A percentile compares a stretch with the other conserved stretches of the same genome.
These are phyloP conservation scores for Malaclemys terrapin DNA, from an alignment of 2,113 vertebrate species.

Conservation along the genomic window DNA sequence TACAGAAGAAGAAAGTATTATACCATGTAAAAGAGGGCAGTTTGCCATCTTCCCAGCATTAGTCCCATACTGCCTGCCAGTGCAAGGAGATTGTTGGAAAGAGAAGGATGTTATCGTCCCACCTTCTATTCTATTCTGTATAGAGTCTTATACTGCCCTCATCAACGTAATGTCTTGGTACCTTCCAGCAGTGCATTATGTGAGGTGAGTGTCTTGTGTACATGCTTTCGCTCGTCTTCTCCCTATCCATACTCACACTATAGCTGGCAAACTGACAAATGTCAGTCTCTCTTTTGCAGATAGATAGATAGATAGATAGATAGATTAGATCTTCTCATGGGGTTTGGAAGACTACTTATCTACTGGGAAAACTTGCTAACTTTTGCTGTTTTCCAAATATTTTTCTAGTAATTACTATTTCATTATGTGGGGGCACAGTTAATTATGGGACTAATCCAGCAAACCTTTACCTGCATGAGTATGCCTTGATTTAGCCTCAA, in stretches of 20 bases:
- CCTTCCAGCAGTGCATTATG: accelerated
- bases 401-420: background rate
- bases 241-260: background rate
- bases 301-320: background rate
- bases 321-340: background rate
- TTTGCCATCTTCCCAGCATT: background rate
- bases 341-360: background rate
- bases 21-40: background rate
- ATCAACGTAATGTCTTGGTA: background rate
- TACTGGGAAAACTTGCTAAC: background rate
- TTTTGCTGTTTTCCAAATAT: background rate
- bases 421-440: background rate
- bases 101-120: background rate
- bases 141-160: background rate
- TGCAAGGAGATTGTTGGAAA: background rate
- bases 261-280: background rate
- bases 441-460: background rate
- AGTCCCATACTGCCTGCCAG: background rate
- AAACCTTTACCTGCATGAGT: background rate
- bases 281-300: background rate
- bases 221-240: background rate
- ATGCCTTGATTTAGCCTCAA: background rate
- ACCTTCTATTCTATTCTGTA: background rate
- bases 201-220: accelerated
- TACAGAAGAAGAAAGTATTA: background rate